Evolutionary conservation across 1,140 invertebrate genomes (phyloP).

Genomic region (Linepithema humile): DNA sequence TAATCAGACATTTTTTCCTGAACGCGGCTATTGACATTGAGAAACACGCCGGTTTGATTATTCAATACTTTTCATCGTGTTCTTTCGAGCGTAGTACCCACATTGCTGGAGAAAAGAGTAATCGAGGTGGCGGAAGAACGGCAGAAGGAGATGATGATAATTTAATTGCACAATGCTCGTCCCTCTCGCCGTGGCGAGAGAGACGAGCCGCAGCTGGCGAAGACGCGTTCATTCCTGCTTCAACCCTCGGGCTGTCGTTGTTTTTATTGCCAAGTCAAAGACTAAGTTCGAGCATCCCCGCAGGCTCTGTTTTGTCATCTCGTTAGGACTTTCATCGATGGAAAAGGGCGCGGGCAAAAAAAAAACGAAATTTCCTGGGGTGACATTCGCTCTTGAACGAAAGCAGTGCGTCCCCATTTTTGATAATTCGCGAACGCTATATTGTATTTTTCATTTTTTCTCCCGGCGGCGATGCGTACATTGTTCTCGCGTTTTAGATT

Average conservation of each 20-base stretch:
- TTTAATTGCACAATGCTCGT: constrained; percentile 68
- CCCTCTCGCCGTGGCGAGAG: constrained; percentile 3
- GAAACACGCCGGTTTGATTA: constrained; percentile 38
- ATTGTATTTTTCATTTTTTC: not conserved
- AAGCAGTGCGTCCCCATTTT: not conserved
- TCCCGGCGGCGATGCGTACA: not conserved
- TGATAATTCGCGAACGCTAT: not conserved
- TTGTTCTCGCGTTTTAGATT: constrained; percentile 28
- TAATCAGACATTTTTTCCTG: not conserved
- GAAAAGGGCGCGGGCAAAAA: constrained; percentile 25
- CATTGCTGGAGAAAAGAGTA: not conserved
- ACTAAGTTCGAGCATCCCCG: constrained; percentile 55
- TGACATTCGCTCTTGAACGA: not conserved
- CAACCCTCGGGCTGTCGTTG: constrained; percentile 33
- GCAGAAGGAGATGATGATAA: constrained; percentile 65
- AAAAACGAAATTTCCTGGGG: not conserved
- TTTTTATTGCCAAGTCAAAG: constrained; percentile 72
- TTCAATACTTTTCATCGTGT: constrained; percentile 50
- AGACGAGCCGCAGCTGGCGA: constrained; percentile 62
- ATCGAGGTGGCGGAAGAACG: not conserved
- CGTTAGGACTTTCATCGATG: constrained; percentile 26
- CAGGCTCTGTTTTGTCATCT: constrained; percentile 59
- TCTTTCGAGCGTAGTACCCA: not conserved
- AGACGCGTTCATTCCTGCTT: constrained; percentile 60
- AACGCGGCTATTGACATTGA: not conserved